These are phyloP conservation scores for Takifugu flavidus DNA, from an alignment of 2,113 vertebrate species.

Conservation along the genomic window DNA sequence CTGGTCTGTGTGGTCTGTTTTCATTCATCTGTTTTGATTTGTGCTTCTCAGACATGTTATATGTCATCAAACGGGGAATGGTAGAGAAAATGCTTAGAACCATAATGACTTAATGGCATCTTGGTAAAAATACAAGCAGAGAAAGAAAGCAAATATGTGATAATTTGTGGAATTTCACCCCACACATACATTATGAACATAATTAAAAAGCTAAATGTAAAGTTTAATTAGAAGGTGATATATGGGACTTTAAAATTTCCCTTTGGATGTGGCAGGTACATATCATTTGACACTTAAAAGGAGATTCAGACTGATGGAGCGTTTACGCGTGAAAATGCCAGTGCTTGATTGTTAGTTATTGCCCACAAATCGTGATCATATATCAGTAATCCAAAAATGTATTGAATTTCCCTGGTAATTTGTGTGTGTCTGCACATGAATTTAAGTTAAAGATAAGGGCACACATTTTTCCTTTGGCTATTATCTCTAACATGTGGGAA, in stretches of 20 bases:
- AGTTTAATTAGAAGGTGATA: conserved; percentile 55
- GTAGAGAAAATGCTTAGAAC: conserved; percentile 45
- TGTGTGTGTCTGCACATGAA: not conserved
- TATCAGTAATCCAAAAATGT: no score
- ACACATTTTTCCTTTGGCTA: conserved; percentile 23
- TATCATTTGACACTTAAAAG: not conserved
- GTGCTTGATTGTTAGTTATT: not conserved
- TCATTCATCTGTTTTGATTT: conserved; percentile 42
- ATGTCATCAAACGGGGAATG: conserved; percentile 57
- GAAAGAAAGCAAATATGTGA: conserved; percentile 38
- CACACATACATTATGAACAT: conserved; percentile 8
- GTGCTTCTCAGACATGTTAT: conserved; percentile 4
- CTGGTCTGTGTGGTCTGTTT: conserved; percentile 28
- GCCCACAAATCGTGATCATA: not conserved
- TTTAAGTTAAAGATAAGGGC: conserved; percentile 4
- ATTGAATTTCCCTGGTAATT: conserved; percentile 4
- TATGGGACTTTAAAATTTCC: conserved; percentile 35
- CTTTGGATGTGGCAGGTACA: conserved; percentile 12
- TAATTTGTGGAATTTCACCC: conserved; percentile 35
- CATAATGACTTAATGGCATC: conserved; percentile 66
- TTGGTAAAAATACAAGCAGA: conserved; percentile 25
- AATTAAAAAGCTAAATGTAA: conserved; percentile 57
- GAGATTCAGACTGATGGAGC: not conserved
- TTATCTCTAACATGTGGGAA: conserved; percentile 33
- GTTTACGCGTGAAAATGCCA: not conserved